Conservation (phyloP, 1,140 invertebrate genomes). For the Lepidurus apus region DNA sequence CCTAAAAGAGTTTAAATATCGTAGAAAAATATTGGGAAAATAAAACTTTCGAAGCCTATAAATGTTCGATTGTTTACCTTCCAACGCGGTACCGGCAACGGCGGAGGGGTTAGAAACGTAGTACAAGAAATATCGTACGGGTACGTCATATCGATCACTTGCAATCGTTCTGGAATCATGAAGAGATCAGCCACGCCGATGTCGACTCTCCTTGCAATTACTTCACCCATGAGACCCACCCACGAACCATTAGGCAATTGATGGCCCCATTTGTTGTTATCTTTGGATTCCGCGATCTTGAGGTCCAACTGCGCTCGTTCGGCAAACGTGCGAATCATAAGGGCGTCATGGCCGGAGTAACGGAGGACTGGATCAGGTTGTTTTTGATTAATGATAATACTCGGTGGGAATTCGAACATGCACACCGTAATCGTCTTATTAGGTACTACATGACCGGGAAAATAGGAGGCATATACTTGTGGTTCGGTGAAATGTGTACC, state of each 20-base stretch:
- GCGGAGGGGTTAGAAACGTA: slow-evolving; percentile 28
- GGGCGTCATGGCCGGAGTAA: slow-evolving; percentile 21
- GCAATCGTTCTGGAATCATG: slow-evolving; percentile 35
- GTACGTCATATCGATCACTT: slow-evolving; percentile 33
- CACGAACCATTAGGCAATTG: slow-evolving; percentile 37
- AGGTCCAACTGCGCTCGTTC: slow-evolving; percentile 36
- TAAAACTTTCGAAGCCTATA: slow-evolving; percentile 35
- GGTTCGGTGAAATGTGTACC: neutral
- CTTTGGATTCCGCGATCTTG: slow-evolving; percentile 36
- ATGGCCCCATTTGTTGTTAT: slow-evolving; percentile 39
- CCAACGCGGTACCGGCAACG: slow-evolving; percentile 32
- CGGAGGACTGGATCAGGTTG: neutral
- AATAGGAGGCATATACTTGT: neutral
- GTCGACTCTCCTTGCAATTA: slow-evolving; percentile 34
- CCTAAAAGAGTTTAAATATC: slow-evolving; percentile 26
- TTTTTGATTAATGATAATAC: neutral
- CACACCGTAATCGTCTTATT: neutral
- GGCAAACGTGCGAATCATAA: slow-evolving; percentile 24
- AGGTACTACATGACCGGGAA: slow-evolving; percentile 1
- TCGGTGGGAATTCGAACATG: neutral
- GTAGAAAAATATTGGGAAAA: slow-evolving; percentile 35
- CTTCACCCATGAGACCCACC: slow-evolving; percentile 38
- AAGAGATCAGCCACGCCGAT: slow-evolving; percentile 39
- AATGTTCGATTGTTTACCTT: slow-evolving; percentile 37
- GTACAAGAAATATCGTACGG: slow-evolving; percentile 28